Evolutionary conservation across 2,113 vertebrate genomes (phyloP).

Genomic region (Glaucomys volans): DNA sequence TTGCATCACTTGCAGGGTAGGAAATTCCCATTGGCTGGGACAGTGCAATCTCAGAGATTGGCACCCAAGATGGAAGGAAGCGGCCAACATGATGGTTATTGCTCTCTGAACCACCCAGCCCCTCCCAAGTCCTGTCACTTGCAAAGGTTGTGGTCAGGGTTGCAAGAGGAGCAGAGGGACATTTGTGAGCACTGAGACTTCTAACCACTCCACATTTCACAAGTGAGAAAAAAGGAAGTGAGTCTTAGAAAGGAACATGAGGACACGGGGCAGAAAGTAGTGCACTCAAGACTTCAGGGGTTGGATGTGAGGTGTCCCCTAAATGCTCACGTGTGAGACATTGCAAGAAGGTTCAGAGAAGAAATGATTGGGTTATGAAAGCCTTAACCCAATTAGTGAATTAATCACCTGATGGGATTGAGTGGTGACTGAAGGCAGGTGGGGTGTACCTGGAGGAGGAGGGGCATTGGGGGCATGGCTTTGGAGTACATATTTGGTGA

Average conservation of each 20-base stretch:
- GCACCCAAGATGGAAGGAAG: conserved; percentile 58
- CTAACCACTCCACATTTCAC: not conserved
- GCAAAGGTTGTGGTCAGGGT: conserved; percentile 2
- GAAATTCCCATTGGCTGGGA: not conserved
- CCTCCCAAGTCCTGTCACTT: not conserved
- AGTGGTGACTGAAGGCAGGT: too few species aligned
- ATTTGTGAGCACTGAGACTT: not conserved
- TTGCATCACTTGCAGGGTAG: not conserved
- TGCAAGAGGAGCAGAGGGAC: conserved; percentile 3
- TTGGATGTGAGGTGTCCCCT: too few species aligned
- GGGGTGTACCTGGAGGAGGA: too few species aligned
- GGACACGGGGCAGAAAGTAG: not conserved
- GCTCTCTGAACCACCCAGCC: not conserved
- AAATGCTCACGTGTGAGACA: too few species aligned
- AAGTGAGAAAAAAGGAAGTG: not conserved
- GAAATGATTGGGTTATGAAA: too few species aligned
- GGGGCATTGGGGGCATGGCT: too few species aligned
- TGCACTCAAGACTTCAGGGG: not conserved
- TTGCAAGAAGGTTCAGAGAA: too few species aligned
- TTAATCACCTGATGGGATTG: too few species aligned
- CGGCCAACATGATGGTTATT: not conserved
- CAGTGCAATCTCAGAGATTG: not conserved
- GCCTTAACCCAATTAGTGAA: too few species aligned
- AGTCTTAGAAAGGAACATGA: not conserved
- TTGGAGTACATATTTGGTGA: too few species aligned